Evolutionary conservation across 2,888 invertebrate genomes (phyloP), one percentile per base, ranked within the genome.

Genomic region (Drosophila rubida): DNA sequence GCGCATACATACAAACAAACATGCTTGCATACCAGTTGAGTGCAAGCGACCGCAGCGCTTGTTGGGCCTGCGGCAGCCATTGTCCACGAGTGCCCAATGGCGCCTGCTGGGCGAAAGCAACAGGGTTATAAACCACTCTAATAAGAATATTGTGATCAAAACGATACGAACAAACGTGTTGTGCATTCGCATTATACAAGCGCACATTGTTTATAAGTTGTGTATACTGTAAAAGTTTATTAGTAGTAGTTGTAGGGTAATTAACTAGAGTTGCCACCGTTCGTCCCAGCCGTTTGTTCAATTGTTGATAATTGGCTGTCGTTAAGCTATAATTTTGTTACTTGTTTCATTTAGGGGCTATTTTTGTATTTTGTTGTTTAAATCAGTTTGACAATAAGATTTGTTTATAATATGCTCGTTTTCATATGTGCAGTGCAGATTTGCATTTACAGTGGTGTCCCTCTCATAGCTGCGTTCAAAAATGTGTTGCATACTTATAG

Each of bases 181-280:
- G 5, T 4, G 25, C 14, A 22, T 14, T 25, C 46, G 2, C 16
- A 48, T 42, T 48, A 37, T 53, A n/a, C 23, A 16, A 22, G 39
- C 25, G 50, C 13, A 44, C 30, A 42, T 53, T 67, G 68, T 67
- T 67, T 67, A 53, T 48, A 53, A 53, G 11, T 37, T 49, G 59
- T 42, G 3, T 49, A 49, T 51, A 32, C 48, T 51, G 44, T 16
- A 53, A 48, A 37, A 30, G 42, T 32, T 25, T 45, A 53, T 46
- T 45, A 50, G 41, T 42, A 27, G 11, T 48, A 9, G 54, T 54
- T 14, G 23, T 37, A 39, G 16, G 9, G 9, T 39, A 51, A 23
- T 37, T 4, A 11, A 13, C 11, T 19, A 67, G 68, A 22, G 68
- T 53, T 67, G 67, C 9, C 68, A 41, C 13, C 48, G 7, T 11